Evolutionary conservation across 2,888 invertebrate genomes (phyloP).

Genomic region (Ectemnius continuus): DNA sequence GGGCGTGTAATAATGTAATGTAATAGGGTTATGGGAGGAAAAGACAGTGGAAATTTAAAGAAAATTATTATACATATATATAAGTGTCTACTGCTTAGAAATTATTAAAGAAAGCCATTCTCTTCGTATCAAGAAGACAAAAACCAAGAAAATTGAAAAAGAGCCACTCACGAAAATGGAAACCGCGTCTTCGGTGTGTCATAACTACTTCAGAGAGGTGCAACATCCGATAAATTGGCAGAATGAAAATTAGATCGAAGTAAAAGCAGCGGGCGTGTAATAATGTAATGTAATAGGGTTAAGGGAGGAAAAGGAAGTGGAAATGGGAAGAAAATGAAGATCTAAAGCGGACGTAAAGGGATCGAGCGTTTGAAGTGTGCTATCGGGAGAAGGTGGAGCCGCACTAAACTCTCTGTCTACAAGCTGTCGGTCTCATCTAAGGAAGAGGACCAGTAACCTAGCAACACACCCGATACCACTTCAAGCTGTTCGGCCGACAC

Average conservation of each 20-base stretch:
- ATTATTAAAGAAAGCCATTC: no score
- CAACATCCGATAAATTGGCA: conserved; percentile 30
- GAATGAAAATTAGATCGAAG: conserved; percentile 22
- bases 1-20: neutral
- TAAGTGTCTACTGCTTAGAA: no score
- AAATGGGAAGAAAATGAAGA: conserved; percentile 51
- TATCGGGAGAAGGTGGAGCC: conserved; percentile 46
- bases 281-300: neutral
- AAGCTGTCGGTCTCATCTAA: conserved; percentile 54
- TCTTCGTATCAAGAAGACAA: no score
- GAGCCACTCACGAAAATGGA: conserved; percentile 2
- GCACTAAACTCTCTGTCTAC: conserved; percentile 42
- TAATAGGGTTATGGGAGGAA: neutral
- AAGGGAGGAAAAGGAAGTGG: conserved; percentile 13
- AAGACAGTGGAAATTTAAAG: conserved; percentile 28
- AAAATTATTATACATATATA: conserved; percentile 34
- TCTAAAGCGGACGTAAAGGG: conserved; percentile 37
- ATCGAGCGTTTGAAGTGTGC: conserved; percentile 46
- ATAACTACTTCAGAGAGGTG: conserved; percentile 27
- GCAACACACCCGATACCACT: conserved; percentile 73
- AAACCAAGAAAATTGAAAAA: neutral
- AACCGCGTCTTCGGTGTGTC: neutral
- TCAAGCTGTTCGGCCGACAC: conserved; percentile 66
- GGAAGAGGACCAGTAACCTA: conserved; percentile 72
- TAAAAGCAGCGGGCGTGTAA: neutral